A percentile compares a stretch with the other conserved stretches of the same genome.
Conservation (phyloP, 2,113 vertebrate genomes). For the Lagopus muta region DNA sequence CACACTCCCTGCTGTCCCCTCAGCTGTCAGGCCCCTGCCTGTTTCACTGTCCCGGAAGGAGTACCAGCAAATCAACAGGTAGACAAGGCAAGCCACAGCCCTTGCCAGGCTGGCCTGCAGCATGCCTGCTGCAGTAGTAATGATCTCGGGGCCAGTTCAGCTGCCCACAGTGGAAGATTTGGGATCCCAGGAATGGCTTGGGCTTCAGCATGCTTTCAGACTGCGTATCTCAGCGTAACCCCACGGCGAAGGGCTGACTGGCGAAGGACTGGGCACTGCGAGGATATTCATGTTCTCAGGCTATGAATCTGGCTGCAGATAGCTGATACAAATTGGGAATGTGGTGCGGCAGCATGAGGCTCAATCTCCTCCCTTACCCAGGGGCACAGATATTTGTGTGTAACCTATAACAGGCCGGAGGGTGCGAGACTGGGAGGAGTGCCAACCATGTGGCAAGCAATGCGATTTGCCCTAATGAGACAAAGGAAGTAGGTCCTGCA, state of each 20-base stretch:
- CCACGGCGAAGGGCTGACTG: background rate
- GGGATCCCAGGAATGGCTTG: background rate
- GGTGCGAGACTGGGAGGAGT: background rate
- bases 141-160: background rate
- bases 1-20: background rate
- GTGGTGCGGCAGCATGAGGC: rapidly evolving
- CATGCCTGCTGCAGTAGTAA: background rate
- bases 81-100: background rate
- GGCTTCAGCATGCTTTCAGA: background rate
- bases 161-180: background rate
- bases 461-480: background rate
- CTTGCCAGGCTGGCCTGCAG: background rate
- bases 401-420: background rate
- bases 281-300: background rate
- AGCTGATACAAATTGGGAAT: background rate
- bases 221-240: rapidly evolving
- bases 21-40: constrained; percentile 1
- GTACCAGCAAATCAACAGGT: background rate
- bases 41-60: background rate
- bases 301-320: background rate
- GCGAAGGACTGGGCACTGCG: background rate
- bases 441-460: background rate
- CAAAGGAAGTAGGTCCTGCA: background rate
- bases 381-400: background rate
- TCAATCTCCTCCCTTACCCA: background rate